Evolutionary conservation across 1,140 invertebrate species (phyloP), one percentile per base, ranked within the genome.

Genomic region (Rhagoletis pomonella): DNA sequence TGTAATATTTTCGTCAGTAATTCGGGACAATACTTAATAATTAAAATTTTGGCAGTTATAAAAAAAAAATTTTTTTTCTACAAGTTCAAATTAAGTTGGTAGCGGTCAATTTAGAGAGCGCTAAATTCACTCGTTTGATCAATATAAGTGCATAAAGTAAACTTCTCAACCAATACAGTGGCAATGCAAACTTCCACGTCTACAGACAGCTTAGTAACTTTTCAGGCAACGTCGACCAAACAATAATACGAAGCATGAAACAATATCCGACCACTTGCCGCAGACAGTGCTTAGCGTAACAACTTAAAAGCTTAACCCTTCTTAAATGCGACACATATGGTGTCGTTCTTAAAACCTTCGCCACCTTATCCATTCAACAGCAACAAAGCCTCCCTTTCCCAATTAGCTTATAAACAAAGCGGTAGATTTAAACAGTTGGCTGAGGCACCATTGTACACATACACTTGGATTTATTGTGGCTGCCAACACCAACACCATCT

Each of bases 381-480:
- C 39, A 12, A 42, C 29, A 12, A 14, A 9, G 2, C 39, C 39
- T 12, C 39, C 12, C 69, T 14, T 44, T 4, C 39, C 42, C 29
- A 12, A 42, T 29, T 39, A 47, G 47, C 17, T 81, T n/a, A 81
- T 55, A 81, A 81, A 81, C 73, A 55, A 50, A 81, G 42, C 50
- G 73, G 17, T 81, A 7, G 47, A 81, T 81, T 81, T 81, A 81
- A 81, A 81, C 73, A 81, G 73, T 81, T 81, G 73, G 73, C 47
- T 81, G 17, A 55, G 10, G 42, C 42, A 81, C 47, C 47, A 81
- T 47, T 19, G n/a, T 14, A 12, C 42, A 73, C 6, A 73, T 42
- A 3, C 17, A 4, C 69, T 50, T 50, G 14, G 44, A 19, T 55
- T 44, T 50, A 7, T 50, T 50, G 5, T 50, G 44, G 42, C 6